A percentile compares a stretch with the other conserved stretches of the same genome.
These are phyloP conservation scores for Bovichtus diacanthus DNA, from an alignment of 2,797 vertebrate genomes.

Conservation along the genomic window DNA sequence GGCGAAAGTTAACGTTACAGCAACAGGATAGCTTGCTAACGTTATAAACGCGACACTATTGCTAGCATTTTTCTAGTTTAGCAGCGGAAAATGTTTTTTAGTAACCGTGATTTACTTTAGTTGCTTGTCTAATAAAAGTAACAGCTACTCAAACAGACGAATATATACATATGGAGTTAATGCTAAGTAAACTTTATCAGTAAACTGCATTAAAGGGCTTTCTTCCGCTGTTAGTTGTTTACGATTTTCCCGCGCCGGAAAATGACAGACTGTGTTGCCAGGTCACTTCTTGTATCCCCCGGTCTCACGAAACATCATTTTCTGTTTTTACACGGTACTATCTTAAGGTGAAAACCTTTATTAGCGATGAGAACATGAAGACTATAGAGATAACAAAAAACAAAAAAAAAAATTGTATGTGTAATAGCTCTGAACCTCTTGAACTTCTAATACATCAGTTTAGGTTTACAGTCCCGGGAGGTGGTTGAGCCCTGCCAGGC, in stretches of 20 bases:
- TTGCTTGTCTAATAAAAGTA: background rate
- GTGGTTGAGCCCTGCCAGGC: background rate
- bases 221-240: slow-evolving; percentile 46
- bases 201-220: background rate
- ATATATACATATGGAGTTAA: background rate
- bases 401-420: background rate
- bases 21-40: background rate
- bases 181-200: fast-evolving
- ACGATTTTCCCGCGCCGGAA: slow-evolving; percentile 73
- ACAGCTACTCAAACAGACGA: fast-evolving
- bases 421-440: fast-evolving
- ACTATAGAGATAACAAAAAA: fast-evolving
- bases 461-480: fast-evolving
- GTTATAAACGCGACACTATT: background rate
- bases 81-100: background rate
- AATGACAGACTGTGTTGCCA: slow-evolving; percentile 58
- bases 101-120: background rate
- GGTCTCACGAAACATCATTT: fast-evolving
- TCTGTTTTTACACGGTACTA: background rate
- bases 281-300: slow-evolving; percentile 14
- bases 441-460: fast-evolving
- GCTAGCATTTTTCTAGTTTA: background rate
- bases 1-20: background rate
- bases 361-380: fast-evolving
- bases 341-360: fast-evolving